These are phyloP conservation scores for Toxostoma redivivum DNA, from an alignment of 2,113 vertebrate species.

Conservation along the genomic window DNA sequence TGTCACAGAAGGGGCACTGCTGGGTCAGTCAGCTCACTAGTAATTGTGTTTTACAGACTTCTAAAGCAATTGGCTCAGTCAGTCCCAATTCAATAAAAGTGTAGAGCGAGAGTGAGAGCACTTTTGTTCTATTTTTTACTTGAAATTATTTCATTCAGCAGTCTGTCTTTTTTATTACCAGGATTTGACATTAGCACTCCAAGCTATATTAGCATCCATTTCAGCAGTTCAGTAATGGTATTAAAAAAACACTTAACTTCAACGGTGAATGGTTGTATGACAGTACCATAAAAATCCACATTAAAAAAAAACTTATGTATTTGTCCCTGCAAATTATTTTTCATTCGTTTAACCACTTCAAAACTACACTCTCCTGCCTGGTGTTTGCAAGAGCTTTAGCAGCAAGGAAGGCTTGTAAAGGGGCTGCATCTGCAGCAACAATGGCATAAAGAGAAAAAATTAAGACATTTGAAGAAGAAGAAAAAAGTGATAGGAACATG, in stretches of 20 bases:
- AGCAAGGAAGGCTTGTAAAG: not conserved
- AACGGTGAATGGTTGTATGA: slow-evolving; percentile 84
- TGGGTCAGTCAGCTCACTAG: slow-evolving; percentile 78
- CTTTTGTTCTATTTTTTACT: slow-evolving; percentile 83
- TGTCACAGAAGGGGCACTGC: slow-evolving; percentile 75
- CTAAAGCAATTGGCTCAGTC: slow-evolving; percentile 83
- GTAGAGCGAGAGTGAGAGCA: slow-evolving; percentile 77
- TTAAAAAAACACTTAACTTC: slow-evolving; percentile 90
- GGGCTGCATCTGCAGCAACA: not conserved
- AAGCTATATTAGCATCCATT: slow-evolving; percentile 85
- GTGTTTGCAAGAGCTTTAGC: slow-evolving; percentile 36
- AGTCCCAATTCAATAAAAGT: slow-evolving; percentile 85
- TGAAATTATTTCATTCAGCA: slow-evolving; percentile 86
- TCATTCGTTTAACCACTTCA: slow-evolving; percentile 80
- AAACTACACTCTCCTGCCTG: slow-evolving; percentile 58
- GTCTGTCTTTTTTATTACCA: slow-evolving; percentile 88
- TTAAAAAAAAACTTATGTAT: slow-evolving; percentile 79
- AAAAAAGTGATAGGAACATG: not conserved
- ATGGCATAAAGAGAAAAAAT: not conserved
- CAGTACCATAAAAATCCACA: slow-evolving; percentile 83
- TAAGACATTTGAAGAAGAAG: not conserved
- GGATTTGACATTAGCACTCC: slow-evolving; percentile 86
- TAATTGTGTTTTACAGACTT: slow-evolving; percentile 86
- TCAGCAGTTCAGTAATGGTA: slow-evolving; percentile 83
- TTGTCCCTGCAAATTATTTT: slow-evolving; percentile 80